Evolutionary conservation across 2,113 vertebrate genomes (phyloP), one percentile per base, ranked within the genome.

Genomic region (Poeciliopsis prolifica): DNA sequence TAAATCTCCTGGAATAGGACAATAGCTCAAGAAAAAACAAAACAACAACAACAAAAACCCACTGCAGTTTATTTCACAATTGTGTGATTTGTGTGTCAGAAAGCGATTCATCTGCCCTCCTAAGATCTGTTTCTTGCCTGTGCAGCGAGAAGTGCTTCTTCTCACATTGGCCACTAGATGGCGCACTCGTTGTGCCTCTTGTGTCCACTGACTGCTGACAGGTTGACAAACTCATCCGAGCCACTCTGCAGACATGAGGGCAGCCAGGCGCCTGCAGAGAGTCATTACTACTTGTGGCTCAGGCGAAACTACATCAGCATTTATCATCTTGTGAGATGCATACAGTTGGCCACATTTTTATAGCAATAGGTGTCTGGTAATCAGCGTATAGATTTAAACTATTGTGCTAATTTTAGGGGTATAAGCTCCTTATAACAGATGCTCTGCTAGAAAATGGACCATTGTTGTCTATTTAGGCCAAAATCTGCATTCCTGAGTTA

Each of bases 131-230:
- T 54, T 54, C 48, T 24, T 24, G 26, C 19, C 24, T 31, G 24
- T 9, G 44, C 14, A 30, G n/a, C 2, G 29, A 19, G 48, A 15
- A 64, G n/a, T 8, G 0, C 37, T 65, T 81, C 15, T 81, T 81
- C 72, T 40, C 19, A 42, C 3, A 30, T 5, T 72, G 63, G 28
- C 90, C 92, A 87, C 82, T 77, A 11, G 86, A 79, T 87, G 89
- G 85, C 0, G 88, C 85, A 72, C 24, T 80, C 30, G 79, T 44
- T 28, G 17, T 61, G 42, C 33, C 9, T n/a, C 51, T 31, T 29
- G 2, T 15, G 33, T 51, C 12, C 31, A 31, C 30, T 35, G 51
- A 29, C 1, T 14, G 19, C 24, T 61, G 33, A n/a, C 15, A 40
- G 19, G 42, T 26, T 66, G 26, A 63, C 51, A 58, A 58, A 11